Percentiles rank a stretch among this genome's conserved stretches.
Conservation (phyloP, 92 coral and sea anemone species). For the Epizoanthus stellaris region DNA sequence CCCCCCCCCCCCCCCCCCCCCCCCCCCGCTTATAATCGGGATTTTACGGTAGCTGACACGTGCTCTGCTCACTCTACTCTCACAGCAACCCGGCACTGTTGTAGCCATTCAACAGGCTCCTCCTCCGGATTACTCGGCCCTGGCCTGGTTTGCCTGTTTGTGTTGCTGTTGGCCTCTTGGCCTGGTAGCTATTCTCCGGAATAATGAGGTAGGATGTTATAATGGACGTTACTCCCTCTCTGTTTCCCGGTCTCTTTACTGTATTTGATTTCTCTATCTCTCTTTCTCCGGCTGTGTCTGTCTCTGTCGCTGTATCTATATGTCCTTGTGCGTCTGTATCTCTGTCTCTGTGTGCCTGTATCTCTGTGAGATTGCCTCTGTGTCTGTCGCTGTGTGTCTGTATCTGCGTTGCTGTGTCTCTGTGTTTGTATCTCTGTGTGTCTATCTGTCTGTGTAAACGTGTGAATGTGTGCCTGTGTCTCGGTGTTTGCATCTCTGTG, state of each 20-base stretch:
- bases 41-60: not conserved
- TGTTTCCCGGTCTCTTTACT: too few species aligned
- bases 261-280: too few species aligned
- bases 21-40: too few species aligned
- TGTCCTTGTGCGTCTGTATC: too few species aligned
- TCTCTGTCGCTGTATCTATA: too few species aligned
- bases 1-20: too few species aligned
- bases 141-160: slow-evolving; percentile 47
- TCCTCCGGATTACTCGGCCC: slow-evolving; percentile 37
- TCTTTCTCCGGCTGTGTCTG: too few species aligned
- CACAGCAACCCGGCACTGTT: slow-evolving; percentile 7
- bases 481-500: not conserved
- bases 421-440: not conserved
- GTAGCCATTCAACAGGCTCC: not conserved
- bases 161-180: slow-evolving; percentile 50
- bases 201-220: slow-evolving; percentile 36
- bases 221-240: not conserved
- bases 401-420: not conserved
- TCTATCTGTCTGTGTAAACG: not conserved
- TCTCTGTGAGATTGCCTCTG: not conserved
- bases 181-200: slow-evolving; percentile 43
- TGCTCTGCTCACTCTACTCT: not conserved
- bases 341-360: too few species aligned
- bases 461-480: not conserved
- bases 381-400: not conserved